Evolutionary conservation across 2,888 invertebrate species (phyloP).

Genomic region (Petrophora chlorosata): DNA sequence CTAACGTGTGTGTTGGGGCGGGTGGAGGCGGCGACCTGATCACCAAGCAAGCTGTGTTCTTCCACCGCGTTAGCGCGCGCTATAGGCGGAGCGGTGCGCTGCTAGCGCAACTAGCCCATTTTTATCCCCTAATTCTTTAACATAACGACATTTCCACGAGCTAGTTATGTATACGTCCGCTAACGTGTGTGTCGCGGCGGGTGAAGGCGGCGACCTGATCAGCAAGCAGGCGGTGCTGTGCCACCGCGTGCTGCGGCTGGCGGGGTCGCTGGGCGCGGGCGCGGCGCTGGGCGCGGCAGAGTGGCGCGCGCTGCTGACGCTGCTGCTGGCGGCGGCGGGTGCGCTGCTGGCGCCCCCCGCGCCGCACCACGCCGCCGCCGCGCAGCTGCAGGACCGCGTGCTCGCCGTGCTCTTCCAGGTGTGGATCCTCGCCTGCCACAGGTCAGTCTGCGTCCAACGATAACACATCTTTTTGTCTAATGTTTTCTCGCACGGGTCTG

Average conservation of each 20-base stretch:
- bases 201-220: slow-evolving; percentile 92
- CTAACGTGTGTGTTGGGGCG: too few species aligned
- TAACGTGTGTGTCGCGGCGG: neutral
- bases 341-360: slow-evolving; percentile 96
- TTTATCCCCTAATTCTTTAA: too few species aligned
- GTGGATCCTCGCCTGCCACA: slow-evolving; percentile 33
- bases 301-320: slow-evolving; percentile 94
- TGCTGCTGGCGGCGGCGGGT: slow-evolving; percentile 93
- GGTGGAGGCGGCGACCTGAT: too few species aligned
- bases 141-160: too few species aligned
- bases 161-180: neutral
- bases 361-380: slow-evolving; percentile 96
- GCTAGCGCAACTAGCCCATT: too few species aligned
- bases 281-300: slow-evolving; percentile 90
- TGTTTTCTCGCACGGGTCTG: too few species aligned
- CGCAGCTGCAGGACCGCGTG: slow-evolving; percentile 96
- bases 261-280: slow-evolving; percentile 86
- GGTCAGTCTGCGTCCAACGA: too few species aligned
- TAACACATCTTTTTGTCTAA: too few species aligned
- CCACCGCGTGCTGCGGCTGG: slow-evolving; percentile 93
- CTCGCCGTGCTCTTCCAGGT: slow-evolving; percentile 95
- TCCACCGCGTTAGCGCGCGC: too few species aligned
- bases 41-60: too few species aligned
- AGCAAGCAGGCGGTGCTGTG: slow-evolving; percentile 97
- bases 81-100: too few species aligned